phyloP scores from a whole-genome alignment of 2,888 invertebrate species.

The Nymphalis polychloros region DNA sequence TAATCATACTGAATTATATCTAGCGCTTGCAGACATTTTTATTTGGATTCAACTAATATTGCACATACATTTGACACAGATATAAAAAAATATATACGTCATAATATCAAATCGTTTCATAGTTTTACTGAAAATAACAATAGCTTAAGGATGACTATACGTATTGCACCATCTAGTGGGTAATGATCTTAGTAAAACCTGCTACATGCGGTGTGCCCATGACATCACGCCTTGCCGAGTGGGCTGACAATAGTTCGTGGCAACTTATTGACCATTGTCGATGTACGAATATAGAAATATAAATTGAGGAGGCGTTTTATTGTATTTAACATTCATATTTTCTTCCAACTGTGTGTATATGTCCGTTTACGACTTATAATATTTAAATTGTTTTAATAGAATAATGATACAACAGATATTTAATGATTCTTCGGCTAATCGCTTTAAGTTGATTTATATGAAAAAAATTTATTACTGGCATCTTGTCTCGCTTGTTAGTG shows the following conservation, averaged over 20 bases:
- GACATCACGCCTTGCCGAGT: constrained; percentile 75
- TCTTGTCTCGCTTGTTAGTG: too few relatives aligned
- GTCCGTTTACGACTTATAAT: too few relatives aligned
- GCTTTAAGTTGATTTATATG: too few relatives aligned
- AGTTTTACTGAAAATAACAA: neutral
- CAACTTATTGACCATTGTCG: constrained; percentile 49
- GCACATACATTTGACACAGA: too few relatives aligned
- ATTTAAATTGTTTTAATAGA: too few relatives aligned
- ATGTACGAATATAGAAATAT: constrained; percentile 25
- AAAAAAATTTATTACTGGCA: too few relatives aligned
- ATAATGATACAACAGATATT: too few relatives aligned
- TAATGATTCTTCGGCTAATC: too few relatives aligned
- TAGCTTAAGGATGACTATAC: neutral
- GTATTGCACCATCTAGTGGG: constrained; percentile 18
- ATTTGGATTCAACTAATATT: too few relatives aligned
- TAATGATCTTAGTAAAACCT: constrained; percentile 18
- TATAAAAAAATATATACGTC: neutral
- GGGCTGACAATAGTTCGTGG: constrained; percentile 71
- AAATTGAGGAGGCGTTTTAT: constrained; percentile 7
- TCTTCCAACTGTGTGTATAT: too few relatives aligned
- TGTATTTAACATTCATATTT: neutral
- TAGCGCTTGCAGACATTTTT: too few relatives aligned
- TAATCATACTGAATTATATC: too few relatives aligned
- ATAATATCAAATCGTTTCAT: neutral
- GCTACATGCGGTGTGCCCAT: constrained; percentile 50